A percentile compares a stretch with the other conserved stretches of the same genome.
phyloP scores from a whole-genome alignment of 2,888 invertebrate species.

The Habrosyne pyritoides region DNA sequence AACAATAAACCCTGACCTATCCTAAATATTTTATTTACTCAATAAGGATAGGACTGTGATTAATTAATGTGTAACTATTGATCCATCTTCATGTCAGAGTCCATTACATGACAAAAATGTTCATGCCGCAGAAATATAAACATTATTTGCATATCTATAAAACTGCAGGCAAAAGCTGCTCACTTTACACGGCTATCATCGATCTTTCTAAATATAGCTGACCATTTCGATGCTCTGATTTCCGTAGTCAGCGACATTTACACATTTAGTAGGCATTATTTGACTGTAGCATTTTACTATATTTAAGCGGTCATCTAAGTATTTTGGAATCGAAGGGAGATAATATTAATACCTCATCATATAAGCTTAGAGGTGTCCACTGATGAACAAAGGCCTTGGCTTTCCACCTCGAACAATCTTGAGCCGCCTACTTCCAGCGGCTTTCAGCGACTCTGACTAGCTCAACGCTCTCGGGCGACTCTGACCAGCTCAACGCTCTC shows the following conservation, averaged over 20 bases:
- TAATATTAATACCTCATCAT: too few species aligned
- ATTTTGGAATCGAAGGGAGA: not conserved
- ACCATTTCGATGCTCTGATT: not conserved
- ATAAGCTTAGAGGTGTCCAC: too few species aligned
- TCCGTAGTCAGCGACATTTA: too few species aligned
- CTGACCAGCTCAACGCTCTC: too few species aligned
- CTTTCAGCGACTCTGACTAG: too few species aligned
- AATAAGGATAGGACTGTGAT: not conserved
- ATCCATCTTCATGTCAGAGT: not conserved
- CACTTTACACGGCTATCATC: conserved; percentile 1
- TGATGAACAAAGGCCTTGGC: too few species aligned
- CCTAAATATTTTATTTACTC: too few species aligned
- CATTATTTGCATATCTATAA: not conserved
- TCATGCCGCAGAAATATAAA: not conserved
- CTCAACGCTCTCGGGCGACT: too few species aligned
- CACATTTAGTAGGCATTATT: too few species aligned
- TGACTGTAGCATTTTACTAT: not conserved
- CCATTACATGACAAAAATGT: not conserved
- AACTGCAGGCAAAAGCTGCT: not conserved
- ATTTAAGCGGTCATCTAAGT: not conserved
- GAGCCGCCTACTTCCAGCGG: too few species aligned
- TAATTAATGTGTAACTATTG: not conserved
- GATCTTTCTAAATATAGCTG: not conserved
- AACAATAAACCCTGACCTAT: too few species aligned
- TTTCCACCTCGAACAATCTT: too few species aligned